Base-by-base conservation (phyloP, 2,888 invertebrate genomes). In the Metacarcinus magister region DNA sequence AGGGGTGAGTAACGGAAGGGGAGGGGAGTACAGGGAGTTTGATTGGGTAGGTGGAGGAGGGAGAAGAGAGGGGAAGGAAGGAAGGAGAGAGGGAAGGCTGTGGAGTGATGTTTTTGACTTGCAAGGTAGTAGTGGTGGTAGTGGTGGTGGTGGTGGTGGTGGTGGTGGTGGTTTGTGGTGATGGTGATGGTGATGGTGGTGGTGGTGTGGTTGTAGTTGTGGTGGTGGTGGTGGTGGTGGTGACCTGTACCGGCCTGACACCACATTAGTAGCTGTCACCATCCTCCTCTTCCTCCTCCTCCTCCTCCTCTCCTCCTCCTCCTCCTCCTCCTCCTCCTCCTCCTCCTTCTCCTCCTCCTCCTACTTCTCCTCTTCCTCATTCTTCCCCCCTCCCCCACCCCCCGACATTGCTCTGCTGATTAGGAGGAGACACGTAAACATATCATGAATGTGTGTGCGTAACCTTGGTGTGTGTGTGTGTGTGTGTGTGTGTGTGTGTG, bases 201-300 rank as follows among this genome's bases (percentile, higher is more conserved):
- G 48, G 48, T 54, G 54, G 54, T 54, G 54, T 75, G 75, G 75
- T 75, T n/a, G 75, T 75, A n/a, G 28, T n/a, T n/a, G 75, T 75
- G 75, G 75, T 75, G 75, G 75, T n/a, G 28, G 75, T 75, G 23
- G 75, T n/a, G 23, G n/a, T 75, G 75, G 75, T 75, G 75, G 23
- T 75, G 75, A 75, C 75, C 75, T 75, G 75, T 75, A 75, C 75
- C 75, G n/a, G 75, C 28, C 75, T 75, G 75, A 75, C 75, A 75
- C 75, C 75, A 75, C 28, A 75, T 75, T 75, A 75, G n/a, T 75
- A 75, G n/a, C 75, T 75, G 75, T 75, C 75, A 75, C 75, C 75
- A 75, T 8, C 75, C 75, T 75, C 75, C 75, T 75, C 75, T n/a
- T 75, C n/a, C 75, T 75, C 75, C 75, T 75, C 75, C 75, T 75